Conservation (phyloP, 2,797 vertebrate species). For the Bovichtus diacanthus region DNA sequence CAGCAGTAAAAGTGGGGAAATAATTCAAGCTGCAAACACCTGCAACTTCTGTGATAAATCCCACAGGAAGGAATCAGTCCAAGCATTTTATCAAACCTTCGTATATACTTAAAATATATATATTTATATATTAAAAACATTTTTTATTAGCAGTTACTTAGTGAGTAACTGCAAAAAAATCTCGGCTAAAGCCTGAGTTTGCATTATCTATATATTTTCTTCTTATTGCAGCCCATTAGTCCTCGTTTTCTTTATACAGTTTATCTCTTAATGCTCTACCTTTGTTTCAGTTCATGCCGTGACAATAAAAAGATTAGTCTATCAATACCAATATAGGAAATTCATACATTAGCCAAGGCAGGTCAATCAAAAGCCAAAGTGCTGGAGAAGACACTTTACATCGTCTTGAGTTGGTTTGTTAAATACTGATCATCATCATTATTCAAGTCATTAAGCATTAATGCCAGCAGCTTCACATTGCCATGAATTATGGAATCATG, state of each 20-base stretch:
- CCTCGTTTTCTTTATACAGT: background rate
- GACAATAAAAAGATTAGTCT: background rate
- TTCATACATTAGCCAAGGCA: background rate
- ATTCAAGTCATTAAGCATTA: conserved; percentile 34
- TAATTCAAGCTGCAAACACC: conserved; percentile 48
- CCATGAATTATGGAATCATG: conserved; percentile 46
- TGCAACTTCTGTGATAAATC: conserved; percentile 42
- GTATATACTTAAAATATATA: too few species aligned
- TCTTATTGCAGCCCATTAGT: background rate
- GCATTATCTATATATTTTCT: background rate
- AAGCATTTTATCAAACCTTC: too few species aligned
- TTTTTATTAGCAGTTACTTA: background rate
- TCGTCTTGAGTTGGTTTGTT: background rate
- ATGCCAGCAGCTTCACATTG: conserved; percentile 33
- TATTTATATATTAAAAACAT: too few species aligned
- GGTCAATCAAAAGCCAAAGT: background rate
- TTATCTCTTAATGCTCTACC: too few species aligned
- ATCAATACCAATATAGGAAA: background rate
- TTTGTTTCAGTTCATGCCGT: background rate
- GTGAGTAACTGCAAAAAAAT: too few species aligned
- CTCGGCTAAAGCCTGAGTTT: too few species aligned
- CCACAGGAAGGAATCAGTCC: conserved; percentile 8
- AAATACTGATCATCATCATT: conserved; percentile 9
- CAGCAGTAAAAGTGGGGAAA: conserved; percentile 37
- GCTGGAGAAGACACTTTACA: background rate